Evolutionary conservation across 2,888 invertebrate species (phyloP).

Genomic region (Metopia argyrocephala): DNA sequence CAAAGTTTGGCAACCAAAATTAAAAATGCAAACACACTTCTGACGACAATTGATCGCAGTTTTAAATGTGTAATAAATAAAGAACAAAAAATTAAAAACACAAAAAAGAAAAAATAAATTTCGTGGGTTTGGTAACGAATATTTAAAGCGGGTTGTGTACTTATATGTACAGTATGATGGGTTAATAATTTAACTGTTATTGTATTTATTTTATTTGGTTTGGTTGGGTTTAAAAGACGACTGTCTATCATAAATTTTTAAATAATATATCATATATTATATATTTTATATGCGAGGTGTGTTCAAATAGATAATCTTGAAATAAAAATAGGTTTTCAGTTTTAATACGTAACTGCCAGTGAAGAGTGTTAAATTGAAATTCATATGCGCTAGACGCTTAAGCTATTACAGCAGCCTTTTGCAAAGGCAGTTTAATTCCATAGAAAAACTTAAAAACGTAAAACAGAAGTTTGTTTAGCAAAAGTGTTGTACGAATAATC

Average conservation of each 20-base stretch:
- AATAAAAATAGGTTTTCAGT: conserved; percentile 64
- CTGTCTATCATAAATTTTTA: conserved; percentile 21
- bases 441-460: conserved; percentile 1
- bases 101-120: neutral
- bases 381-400: conserved; percentile 70
- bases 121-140: conserved; percentile 22
- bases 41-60: neutral
- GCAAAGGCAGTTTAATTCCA: neutral
- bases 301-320: conserved; percentile 57
- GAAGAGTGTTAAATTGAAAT: conserved; percentile 70
- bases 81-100: too few species aligned
- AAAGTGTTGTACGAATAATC: neutral
- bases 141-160: conserved; percentile 3
- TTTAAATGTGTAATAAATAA: too few species aligned
- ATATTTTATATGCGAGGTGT: conserved; percentile 52
- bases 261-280: too few species aligned
- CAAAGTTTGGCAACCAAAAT: conserved; percentile 3
- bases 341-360: conserved; percentile 38
- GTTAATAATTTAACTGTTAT: neutral
- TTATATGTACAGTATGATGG: too few species aligned
- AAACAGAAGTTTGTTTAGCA: neutral
- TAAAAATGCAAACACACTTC: neutral
- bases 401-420: neutral
- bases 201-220: conserved; percentile 20
- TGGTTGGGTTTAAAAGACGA: conserved; percentile 16